phyloP scores from a whole-genome alignment of 2,888 invertebrate genomes.

The Pocota personata region DNA sequence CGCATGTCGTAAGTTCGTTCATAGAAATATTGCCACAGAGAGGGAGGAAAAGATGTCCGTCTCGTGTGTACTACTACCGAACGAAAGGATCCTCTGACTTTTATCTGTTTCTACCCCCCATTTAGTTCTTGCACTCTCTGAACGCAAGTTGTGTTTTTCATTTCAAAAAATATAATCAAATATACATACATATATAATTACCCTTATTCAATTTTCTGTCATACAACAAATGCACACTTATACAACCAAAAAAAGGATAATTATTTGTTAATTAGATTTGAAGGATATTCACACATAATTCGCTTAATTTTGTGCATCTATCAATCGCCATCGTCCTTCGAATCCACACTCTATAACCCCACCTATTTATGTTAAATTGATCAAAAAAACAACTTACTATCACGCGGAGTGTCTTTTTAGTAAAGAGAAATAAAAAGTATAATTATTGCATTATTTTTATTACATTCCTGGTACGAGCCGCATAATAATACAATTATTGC shows the following conservation, averaged over 20 bases:
- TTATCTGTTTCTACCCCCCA: slow-evolving; percentile 76
- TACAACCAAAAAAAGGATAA: slow-evolving; percentile 15
- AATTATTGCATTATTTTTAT: slow-evolving; percentile 52
- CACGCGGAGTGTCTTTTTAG: slow-evolving; percentile 28
- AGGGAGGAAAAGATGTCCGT: slow-evolving; percentile 18
- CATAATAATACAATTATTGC: slow-evolving; percentile 69
- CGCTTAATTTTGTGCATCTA: slow-evolving; percentile 54
- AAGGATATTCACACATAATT: slow-evolving; percentile 12
- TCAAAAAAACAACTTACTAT: slow-evolving; percentile 6
- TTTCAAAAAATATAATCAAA: slow-evolving; percentile 77
- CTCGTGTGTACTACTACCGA: slow-evolving; percentile 18
- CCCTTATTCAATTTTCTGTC: slow-evolving; percentile 63
- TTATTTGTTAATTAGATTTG: slow-evolving; percentile 16
- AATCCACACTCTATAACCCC: slow-evolving; percentile 70
- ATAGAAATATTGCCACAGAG: background rate
- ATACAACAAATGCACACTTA: slow-evolving; percentile 54
- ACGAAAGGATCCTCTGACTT: slow-evolving; percentile 66
- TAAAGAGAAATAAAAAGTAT: background rate
- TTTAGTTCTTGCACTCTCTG: slow-evolving; percentile 84
- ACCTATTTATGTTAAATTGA: slow-evolving; percentile 36
- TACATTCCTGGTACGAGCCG: slow-evolving; percentile 54
- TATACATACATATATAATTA: slow-evolving; percentile 65
- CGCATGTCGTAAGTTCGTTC: background rate
- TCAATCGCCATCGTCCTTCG: slow-evolving; percentile 43
- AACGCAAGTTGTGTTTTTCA: slow-evolving; percentile 83